phyloP scores from a whole-genome alignment of 2,113 vertebrate species.

The Nipponia nippon region DNA sequence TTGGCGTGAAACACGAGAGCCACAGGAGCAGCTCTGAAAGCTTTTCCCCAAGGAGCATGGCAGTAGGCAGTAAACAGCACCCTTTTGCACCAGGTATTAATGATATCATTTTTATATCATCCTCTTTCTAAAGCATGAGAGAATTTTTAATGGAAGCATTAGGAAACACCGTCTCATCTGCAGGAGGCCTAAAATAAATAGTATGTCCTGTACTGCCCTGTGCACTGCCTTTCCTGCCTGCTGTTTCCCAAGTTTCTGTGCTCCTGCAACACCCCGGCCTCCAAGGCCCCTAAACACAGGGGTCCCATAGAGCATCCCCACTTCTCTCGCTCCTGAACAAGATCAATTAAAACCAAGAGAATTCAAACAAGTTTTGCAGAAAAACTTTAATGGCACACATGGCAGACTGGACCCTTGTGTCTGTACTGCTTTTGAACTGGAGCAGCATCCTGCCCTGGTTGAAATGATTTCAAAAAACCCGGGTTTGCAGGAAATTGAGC shows the following conservation, averaged over 20 bases:
- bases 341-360: neutral
- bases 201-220: rapidly evolving
- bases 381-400: neutral
- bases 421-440: rapidly evolving
- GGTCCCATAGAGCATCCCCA: neutral
- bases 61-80: neutral
- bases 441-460: neutral
- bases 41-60: rapidly evolving
- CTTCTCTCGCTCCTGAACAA: neutral
- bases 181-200: neutral
- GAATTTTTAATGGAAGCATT: neutral
- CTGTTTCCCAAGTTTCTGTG: rapidly evolving
- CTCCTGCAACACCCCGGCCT: rapidly evolving
- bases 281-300: neutral
- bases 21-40: neutral
- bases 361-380: neutral
- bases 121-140: neutral
- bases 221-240: too few relatives aligned
- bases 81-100: neutral
- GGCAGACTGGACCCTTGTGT: neutral
- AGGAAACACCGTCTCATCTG: neutral
- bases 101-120: neutral
- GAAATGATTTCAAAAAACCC: neutral
- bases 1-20: neutral
- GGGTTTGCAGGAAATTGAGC: neutral